Percentiles rank a stretch among this genome's conserved stretches.
phyloP scores from a whole-genome alignment of 2,797 vertebrate species.

The Myotis vivesi region DNA sequence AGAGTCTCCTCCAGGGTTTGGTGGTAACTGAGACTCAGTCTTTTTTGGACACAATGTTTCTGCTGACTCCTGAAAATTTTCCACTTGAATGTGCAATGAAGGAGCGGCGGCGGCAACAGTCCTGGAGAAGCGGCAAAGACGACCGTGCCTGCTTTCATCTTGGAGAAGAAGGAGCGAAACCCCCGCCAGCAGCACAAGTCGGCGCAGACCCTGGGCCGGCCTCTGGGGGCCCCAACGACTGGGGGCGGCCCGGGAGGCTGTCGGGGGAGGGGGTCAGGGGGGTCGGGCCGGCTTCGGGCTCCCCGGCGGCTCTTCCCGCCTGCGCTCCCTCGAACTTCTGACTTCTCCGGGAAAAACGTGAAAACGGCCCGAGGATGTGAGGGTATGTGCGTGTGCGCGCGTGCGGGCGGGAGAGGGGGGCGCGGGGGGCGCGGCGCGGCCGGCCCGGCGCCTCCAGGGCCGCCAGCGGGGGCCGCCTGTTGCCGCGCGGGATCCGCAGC shows the following conservation, averaged over 20 bases:
- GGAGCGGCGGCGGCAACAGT: slow-evolving; percentile 87
- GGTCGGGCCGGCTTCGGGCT: background rate
- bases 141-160: slow-evolving; percentile 92
- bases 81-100: slow-evolving; percentile 92
- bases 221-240: background rate
- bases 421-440: slow-evolving; percentile 84
- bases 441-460: slow-evolving; percentile 34
- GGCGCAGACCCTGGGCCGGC: slow-evolving; percentile 43
- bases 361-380: slow-evolving; percentile 90
- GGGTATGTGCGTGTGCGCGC: slow-evolving; percentile 63
- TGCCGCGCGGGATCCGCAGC: slow-evolving; percentile 80
- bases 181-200: slow-evolving; percentile 25
- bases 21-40: slow-evolving; percentile 93
- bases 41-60: slow-evolving; percentile 89
- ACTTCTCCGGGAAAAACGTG: slow-evolving; percentile 87
- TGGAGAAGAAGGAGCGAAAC: slow-evolving; percentile 73
- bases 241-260: background rate
- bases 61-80: slow-evolving; percentile 93
- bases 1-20: slow-evolving; percentile 82
- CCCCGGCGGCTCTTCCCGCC: slow-evolving; percentile 68
- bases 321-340: slow-evolving; percentile 81
- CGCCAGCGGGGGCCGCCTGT: slow-evolving; percentile 80
- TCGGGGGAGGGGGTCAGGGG: no score
- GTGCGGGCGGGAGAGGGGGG: slow-evolving; percentile 57
- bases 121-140: slow-evolving; percentile 90